Percentiles rank a stretch among this genome's conserved stretches.
phyloP scores from a whole-genome alignment of 2,888 invertebrate genomes.

The Leistus spinibarbis region DNA sequence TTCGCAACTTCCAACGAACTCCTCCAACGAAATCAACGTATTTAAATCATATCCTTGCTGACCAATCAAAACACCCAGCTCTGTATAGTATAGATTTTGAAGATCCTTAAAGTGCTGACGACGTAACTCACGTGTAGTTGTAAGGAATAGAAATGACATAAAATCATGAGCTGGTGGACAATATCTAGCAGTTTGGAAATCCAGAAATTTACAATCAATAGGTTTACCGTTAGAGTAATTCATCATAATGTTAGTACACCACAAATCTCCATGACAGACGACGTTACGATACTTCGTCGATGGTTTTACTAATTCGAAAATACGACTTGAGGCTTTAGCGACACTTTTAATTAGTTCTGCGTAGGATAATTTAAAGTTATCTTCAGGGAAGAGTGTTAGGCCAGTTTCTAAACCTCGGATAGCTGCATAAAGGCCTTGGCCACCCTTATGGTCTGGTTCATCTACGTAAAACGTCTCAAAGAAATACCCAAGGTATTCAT shows the following conservation, averaged over 20 bases:
- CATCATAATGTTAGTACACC: slow-evolving; percentile 47
- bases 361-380: not conserved
- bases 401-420: slow-evolving; percentile 49
- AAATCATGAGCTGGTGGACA: slow-evolving; percentile 69
- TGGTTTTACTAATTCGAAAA: slow-evolving; percentile 49
- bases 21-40: slow-evolving; percentile 8
- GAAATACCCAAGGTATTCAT: slow-evolving; percentile 47
- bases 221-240: slow-evolving; percentile 46
- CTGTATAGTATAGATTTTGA: slow-evolving; percentile 7
- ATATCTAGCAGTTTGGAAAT: slow-evolving; percentile 58
- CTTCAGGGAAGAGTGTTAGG: slow-evolving; percentile 42
- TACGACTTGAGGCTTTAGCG: not conserved
- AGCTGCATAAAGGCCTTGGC: slow-evolving; percentile 49
- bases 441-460: slow-evolving; percentile 45
- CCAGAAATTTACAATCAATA: slow-evolving; percentile 51
- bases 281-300: slow-evolving; percentile 51
- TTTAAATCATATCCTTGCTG: slow-evolving; percentile 4
- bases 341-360: slow-evolving; percentile 5
- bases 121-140: slow-evolving; percentile 25
- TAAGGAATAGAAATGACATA: slow-evolving; percentile 31
- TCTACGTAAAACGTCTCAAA: slow-evolving; percentile 54
- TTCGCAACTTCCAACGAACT: slow-evolving; percentile 25
- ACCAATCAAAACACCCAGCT: not conserved
- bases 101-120: slow-evolving; percentile 11
- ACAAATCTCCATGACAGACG: slow-evolving; percentile 43